These are phyloP conservation scores for Heliconius sara DNA, from an alignment of 2,888 invertebrate species.

Conservation along the genomic window DNA sequence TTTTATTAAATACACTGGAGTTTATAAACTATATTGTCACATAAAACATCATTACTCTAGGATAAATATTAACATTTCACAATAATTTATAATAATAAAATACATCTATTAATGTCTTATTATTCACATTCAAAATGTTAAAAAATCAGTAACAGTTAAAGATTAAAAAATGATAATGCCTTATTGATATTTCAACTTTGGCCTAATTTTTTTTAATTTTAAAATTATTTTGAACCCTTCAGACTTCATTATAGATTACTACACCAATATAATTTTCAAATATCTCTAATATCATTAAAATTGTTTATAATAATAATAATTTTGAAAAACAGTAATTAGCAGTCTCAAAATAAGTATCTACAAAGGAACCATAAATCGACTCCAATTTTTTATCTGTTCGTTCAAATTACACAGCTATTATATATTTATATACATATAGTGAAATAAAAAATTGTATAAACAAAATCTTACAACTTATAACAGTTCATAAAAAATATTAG, in stretches of 20 bases:
- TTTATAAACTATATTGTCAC: conserved; percentile 51
- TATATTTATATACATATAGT: not conserved
- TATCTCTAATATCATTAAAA: conserved; percentile 1
- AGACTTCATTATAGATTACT: conserved; percentile 8
- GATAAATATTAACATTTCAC: conserved; percentile 35
- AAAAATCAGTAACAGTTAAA: conserved; percentile 6
- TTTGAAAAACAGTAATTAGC: not conserved
- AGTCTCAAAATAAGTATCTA: conserved; percentile 15
- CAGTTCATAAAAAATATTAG: not conserved
- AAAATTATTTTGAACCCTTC: conserved; percentile 13
- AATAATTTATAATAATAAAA: conserved; percentile 36
- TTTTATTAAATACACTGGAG: conserved; percentile 45
- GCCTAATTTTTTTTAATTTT: conserved; percentile 3
- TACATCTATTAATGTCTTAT: conserved; percentile 27
- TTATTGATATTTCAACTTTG: conserved; percentile 19
- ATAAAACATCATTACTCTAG: conserved; percentile 41
- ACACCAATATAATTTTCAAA: conserved; percentile 14
- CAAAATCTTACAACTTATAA: not conserved
- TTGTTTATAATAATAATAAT: conserved; percentile 1
- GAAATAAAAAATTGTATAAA: not conserved
- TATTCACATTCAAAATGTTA: conserved; percentile 34
- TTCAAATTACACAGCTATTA: not conserved
- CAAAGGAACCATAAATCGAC: not conserved
- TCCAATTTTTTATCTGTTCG: not conserved
- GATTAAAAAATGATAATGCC: conserved; percentile 25